phyloP scores from a whole-genome alignment of 2,888 invertebrate species.

The Malacosoma neustria region DNA sequence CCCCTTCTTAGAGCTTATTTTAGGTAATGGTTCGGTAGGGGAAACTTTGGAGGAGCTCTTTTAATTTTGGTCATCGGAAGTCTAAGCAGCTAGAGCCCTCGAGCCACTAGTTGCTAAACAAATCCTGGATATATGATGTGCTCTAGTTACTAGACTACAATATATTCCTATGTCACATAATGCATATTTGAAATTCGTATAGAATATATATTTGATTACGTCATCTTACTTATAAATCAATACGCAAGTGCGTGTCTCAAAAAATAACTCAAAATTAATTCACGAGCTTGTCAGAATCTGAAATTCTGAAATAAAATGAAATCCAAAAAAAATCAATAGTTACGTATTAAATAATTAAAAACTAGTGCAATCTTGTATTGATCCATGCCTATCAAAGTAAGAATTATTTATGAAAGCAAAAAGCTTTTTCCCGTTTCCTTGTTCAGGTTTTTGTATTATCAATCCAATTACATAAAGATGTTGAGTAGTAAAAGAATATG shows the following conservation, averaged over 20 bases:
- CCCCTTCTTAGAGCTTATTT: constrained; percentile 39
- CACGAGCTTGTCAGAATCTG: too few species aligned
- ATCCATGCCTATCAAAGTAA: constrained; percentile 14
- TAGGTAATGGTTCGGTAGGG: constrained; percentile 23
- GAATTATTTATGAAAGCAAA: constrained; percentile 16
- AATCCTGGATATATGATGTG: constrained; percentile 43
- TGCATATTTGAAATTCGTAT: too few species aligned
- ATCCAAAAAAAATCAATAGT: constrained; percentile 10
- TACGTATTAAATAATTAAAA: constrained; percentile 8
- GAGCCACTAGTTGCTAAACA: constrained; percentile 64
- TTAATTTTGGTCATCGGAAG: constrained; percentile 23
- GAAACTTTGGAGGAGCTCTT: constrained; percentile 29
- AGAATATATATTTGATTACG: too few species aligned
- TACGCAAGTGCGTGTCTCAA: too few species aligned
- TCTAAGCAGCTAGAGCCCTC: constrained; percentile 53
- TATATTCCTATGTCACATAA: too few species aligned
- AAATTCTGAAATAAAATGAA: too few species aligned
- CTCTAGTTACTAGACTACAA: too few species aligned
- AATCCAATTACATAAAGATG: constrained; percentile 13
- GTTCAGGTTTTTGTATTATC: constrained; percentile 13
- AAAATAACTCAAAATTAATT: too few species aligned
- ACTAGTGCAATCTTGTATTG: constrained; percentile 13
- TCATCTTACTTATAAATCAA: too few species aligned
- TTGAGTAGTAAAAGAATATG: constrained; percentile 15
- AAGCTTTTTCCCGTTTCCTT: constrained; percentile 15